Evolutionary conservation across 2,113 vertebrate species (phyloP).

Genomic region (Cyanoliseus patagonus): DNA sequence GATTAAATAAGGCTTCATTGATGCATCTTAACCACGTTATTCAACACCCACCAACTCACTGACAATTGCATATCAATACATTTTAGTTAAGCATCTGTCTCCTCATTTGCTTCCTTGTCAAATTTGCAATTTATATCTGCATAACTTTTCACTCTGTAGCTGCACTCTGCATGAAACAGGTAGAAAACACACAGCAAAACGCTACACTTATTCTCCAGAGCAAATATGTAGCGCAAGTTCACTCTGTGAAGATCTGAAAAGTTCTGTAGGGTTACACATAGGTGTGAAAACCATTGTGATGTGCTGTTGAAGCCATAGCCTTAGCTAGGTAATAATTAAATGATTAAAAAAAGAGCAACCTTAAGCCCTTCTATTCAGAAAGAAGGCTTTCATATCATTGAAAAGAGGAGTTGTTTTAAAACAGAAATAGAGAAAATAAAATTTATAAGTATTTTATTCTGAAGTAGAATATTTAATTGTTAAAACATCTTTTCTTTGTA

Average conservation of each 20-base stretch:
- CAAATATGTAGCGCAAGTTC: constrained; percentile 75
- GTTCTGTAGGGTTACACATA: constrained; percentile 62
- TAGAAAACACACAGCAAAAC: constrained; percentile 68
- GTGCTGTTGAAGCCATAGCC: constrained; percentile 48
- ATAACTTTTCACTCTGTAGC: constrained; percentile 80
- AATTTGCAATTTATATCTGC: constrained; percentile 77
- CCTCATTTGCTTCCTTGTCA: constrained; percentile 73
- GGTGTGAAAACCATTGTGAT: constrained; percentile 67
- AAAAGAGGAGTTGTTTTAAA: not conserved
- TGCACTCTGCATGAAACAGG: constrained; percentile 69
- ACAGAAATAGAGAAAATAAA: not conserved
- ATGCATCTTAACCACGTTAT: not conserved
- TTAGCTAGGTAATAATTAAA: constrained; percentile 66
- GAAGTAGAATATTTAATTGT: not conserved
- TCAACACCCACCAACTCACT: constrained; percentile 58
- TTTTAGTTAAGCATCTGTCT: constrained; percentile 69
- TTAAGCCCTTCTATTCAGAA: not conserved
- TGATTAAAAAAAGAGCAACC: not conserved
- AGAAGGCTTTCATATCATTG: not conserved
- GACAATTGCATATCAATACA: constrained; percentile 63
- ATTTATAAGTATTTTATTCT: not conserved
- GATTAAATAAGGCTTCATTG: constrained; percentile 11
- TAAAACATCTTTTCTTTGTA: not conserved
- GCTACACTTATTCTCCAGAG: constrained; percentile 55
- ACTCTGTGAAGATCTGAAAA: constrained; percentile 70